A percentile compares a stretch with the other conserved stretches of the same genome.
Conservation (phyloP, 2,888 invertebrate species). For the Caenorhabditis macrosperma region DNA sequence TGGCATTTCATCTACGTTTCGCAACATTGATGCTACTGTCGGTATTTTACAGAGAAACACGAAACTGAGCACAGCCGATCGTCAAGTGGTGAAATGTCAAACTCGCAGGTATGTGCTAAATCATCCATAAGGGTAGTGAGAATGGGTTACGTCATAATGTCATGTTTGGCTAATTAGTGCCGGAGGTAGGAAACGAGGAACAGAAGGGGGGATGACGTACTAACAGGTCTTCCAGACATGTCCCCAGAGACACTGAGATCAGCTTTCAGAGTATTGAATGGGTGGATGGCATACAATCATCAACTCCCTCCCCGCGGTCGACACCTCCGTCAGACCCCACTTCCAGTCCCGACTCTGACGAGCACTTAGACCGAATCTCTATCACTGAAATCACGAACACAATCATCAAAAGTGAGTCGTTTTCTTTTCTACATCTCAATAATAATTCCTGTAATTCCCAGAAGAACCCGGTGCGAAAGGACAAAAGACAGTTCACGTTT, state of each 20-base stretch:
- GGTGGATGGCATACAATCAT: slow-evolving; percentile 60
- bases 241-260: slow-evolving; percentile 31
- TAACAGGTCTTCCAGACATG: slow-evolving; percentile 56
- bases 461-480: slow-evolving; percentile 48
- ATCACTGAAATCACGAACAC: slow-evolving; percentile 54
- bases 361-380: slow-evolving; percentile 15
- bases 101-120: slow-evolving; percentile 57
- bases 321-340: slow-evolving; percentile 58
- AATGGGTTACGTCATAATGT: slow-evolving; percentile 44
- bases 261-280: slow-evolving; percentile 67
- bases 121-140: background rate
- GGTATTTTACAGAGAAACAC: slow-evolving; percentile 63
- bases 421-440: background rate
- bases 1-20: slow-evolving; percentile 6
- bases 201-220: slow-evolving; percentile 38
- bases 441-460: slow-evolving; percentile 1
- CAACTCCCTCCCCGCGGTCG: slow-evolving; percentile 61
- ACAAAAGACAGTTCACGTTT: slow-evolving; percentile 71
- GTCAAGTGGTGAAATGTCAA: slow-evolving; percentile 63
- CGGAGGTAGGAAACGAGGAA: slow-evolving; percentile 41
- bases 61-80: slow-evolving; percentile 63
- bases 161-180: slow-evolving; percentile 51
- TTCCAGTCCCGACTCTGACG: slow-evolving; percentile 52
- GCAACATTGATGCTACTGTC: background rate
- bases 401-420: slow-evolving; percentile 44